Evolutionary conservation across 2,113 vertebrate species (phyloP).

Genomic region (Atlantisia rogersi): DNA sequence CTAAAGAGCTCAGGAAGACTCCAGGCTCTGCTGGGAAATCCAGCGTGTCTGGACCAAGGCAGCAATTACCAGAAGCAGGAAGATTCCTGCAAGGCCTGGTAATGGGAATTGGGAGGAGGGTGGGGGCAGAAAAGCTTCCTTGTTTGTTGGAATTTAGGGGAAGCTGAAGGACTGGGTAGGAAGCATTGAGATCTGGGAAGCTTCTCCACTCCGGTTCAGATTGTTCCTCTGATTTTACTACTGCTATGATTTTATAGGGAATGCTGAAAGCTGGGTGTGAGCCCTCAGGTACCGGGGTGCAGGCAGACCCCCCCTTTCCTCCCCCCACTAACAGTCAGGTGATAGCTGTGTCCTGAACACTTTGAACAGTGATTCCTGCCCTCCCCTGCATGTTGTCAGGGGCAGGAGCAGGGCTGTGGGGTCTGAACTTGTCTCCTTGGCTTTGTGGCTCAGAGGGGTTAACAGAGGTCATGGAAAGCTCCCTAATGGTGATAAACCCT

Average conservation of each 20-base stretch:
- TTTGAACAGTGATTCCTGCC: rapidly evolving
- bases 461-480: too few species aligned
- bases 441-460: not conserved
- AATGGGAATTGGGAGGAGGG: not conserved
- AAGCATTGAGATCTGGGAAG: not conserved
- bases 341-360: not conserved
- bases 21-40: constrained; percentile 8
- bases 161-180: not conserved
- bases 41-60: not conserved
- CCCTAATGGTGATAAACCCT: not conserved
- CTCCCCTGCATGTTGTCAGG: not conserved
- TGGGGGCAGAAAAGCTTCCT: not conserved
- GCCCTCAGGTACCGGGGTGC: not conserved
- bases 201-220: not conserved
- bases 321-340: rapidly evolving
- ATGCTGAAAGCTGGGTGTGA: not conserved
- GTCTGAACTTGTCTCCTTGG: not conserved
- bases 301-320: not conserved
- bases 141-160: not conserved
- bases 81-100: not conserved
- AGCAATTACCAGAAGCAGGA: not conserved
- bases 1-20: not conserved
- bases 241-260: not conserved
- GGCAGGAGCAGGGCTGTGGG: not conserved
- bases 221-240: not conserved